Evolutionary conservation across 2,113 vertebrate species (phyloP).

Genomic region (Lepisosteus osseus): DNA sequence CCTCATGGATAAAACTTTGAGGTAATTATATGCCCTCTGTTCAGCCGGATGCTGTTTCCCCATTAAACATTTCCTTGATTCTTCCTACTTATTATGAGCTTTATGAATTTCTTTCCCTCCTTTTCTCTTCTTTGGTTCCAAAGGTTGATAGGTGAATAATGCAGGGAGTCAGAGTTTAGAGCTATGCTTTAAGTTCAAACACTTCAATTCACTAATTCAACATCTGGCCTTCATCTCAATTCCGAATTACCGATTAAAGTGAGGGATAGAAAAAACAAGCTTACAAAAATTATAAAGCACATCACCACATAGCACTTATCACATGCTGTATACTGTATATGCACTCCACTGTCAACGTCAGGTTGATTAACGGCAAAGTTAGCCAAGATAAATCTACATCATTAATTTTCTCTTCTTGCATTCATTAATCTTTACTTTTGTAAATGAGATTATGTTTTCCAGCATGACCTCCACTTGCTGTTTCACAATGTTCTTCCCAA

Average conservation of each 20-base stretch:
- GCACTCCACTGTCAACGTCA: conserved; percentile 1
- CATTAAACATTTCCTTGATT: too few relatives aligned
- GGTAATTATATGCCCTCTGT: too few relatives aligned
- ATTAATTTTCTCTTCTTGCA: neutral
- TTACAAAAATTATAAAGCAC: neutral
- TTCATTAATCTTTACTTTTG: neutral
- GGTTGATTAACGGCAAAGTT: neutral
- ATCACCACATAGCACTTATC: neutral
- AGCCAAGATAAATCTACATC: neutral
- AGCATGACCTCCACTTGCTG: neutral
- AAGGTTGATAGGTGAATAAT: too few relatives aligned
- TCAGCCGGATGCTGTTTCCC: too few relatives aligned
- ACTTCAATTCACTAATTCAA: neutral
- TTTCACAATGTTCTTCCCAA: neutral
- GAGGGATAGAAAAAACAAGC: neutral
- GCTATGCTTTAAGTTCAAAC: neutral
- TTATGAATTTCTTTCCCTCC: too few relatives aligned
- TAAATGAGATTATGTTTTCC: neutral
- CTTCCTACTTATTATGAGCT: too few relatives aligned
- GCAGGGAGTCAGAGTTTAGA: too few relatives aligned
- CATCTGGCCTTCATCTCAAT: neutral
- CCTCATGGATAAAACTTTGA: too few relatives aligned
- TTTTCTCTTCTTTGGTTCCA: too few relatives aligned
- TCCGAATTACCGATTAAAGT: neutral
- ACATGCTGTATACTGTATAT: neutral